Evolutionary conservation across 2,797 vertebrate species (phyloP), one percentile per base, ranked within the genome.

Genomic region (Molossus molossus): DNA sequence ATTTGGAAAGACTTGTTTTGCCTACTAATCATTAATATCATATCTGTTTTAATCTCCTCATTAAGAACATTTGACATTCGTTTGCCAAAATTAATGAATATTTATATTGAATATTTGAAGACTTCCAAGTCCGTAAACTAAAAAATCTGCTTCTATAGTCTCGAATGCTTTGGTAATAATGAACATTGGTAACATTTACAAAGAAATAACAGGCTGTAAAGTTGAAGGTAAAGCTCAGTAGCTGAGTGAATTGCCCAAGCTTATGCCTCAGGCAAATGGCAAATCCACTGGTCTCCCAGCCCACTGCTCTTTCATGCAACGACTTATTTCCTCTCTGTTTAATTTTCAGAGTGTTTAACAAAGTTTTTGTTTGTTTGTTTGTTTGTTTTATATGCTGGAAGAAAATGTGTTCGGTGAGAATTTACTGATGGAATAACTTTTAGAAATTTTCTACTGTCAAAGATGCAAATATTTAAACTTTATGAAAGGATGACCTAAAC

Each of bases 21-120:
- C 48, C 79, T 86, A 53, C 33, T 84, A 23, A 89, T 86, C 50
- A 73, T 86, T 83, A 70, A 75, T 58, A 67, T 75, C 55, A 75
- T 27, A 45, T 72, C 67, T 76, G 33, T 85, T 96, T 94, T 80
- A 70, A 77, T 92, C 79, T 92, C 15, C 57, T 82, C 40, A 85
- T 57, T 82, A 62, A 89, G 70, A 87, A 79, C 29, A 86, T 86
- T 94, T 90, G 55, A 73, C 18, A 33, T 4, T 3, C 33, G 3
- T 91, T 95, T 94, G 37, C 53, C 75, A 87, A 95, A 96, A 95
- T 82, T 95, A 83, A 92, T 62, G 60, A 58, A 55, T 76, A 72
- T 85, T 90, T 93, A 60, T 88, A 87, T 53, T 81, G 81, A 82
- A 92, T 73, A 88, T 86, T 73, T 65, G 50, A 93, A 89, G 75